These are phyloP conservation scores for Allygus modestus DNA, from an alignment of 2,888 invertebrate genomes.

Conservation along the genomic window DNA sequence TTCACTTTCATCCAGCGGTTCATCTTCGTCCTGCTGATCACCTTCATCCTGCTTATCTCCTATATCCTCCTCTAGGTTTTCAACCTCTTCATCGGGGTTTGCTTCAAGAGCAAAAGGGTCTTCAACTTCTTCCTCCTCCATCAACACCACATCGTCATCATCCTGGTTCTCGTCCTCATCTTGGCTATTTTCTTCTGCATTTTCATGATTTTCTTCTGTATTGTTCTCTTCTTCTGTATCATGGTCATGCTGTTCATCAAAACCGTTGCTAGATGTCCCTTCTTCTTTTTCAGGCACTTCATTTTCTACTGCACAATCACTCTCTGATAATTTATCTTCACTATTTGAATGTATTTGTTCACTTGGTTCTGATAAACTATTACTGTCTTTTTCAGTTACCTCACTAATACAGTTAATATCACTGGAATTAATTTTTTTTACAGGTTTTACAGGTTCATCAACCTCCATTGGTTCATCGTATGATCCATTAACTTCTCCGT, in stretches of 20 bases:
- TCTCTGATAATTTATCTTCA: constrained; percentile 69
- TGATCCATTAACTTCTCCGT: constrained; percentile 75
- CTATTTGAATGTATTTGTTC: constrained; percentile 65
- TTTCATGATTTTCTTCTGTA: constrained; percentile 66
- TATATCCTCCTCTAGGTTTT: constrained; percentile 67
- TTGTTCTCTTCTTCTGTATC: constrained; percentile 70
- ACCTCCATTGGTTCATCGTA: constrained; percentile 71
- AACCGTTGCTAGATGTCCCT: constrained; percentile 66
- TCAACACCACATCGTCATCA: constrained; percentile 65
- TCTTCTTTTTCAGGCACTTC: constrained; percentile 68
- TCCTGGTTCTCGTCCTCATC: constrained; percentile 64
- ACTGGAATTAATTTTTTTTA: constrained; percentile 56
- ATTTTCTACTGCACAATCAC: constrained; percentile 68
- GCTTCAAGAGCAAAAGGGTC: constrained; percentile 46
- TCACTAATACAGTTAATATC: constrained; percentile 68
- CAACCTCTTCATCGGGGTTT: constrained; percentile 62
- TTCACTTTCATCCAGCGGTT: not conserved
- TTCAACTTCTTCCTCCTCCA: constrained; percentile 73
- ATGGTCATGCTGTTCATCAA: constrained; percentile 70
- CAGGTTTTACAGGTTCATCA: constrained; percentile 53
- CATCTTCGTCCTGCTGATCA: not conserved
- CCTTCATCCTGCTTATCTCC: constrained; percentile 15
- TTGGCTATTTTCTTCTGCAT: constrained; percentile 68
- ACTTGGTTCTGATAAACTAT: constrained; percentile 30
- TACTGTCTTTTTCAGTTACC: constrained; percentile 65